A percentile compares a stretch with the other conserved stretches of the same genome.
phyloP scores from a whole-genome alignment of 2,113 vertebrate species.

The Spea multiplicata region DNA sequence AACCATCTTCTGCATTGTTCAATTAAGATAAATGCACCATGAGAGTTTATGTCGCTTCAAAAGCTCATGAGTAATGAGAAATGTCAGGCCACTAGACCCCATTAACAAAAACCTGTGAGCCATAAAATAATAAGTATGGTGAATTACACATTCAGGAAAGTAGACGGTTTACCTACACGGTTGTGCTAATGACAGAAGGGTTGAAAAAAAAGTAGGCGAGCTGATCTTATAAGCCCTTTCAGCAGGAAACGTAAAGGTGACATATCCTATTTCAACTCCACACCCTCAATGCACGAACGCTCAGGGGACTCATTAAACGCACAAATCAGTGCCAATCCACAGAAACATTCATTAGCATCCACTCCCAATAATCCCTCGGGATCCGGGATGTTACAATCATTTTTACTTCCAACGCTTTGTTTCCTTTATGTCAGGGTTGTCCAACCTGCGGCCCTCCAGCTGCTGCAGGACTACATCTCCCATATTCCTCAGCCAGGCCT shows the following conservation, averaged over 20 bases:
- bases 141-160: not conserved
- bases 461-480: no score
- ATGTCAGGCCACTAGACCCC: no score
- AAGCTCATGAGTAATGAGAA: no score
- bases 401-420: not conserved
- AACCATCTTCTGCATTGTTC: no score
- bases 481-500: no score
- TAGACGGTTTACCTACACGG: not conserved
- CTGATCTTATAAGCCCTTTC: not conserved
- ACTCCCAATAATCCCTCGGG: not conserved
- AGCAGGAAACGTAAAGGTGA: not conserved
- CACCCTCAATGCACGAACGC: not conserved
- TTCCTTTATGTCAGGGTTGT: no score
- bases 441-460: no score
- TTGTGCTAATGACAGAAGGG: not conserved
- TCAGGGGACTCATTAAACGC: slow-evolving; percentile 24
- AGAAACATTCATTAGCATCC: not conserved
- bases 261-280: not conserved
- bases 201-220: not conserved
- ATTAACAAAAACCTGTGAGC: no score
- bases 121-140: no score
- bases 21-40: no score
- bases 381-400: not conserved
- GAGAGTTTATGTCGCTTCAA: no score
- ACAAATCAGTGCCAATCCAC: slow-evolving; percentile 17